Base-by-base conservation (phyloP, 2,113 vertebrate species). In the Hemicordylus capensis region DNA sequence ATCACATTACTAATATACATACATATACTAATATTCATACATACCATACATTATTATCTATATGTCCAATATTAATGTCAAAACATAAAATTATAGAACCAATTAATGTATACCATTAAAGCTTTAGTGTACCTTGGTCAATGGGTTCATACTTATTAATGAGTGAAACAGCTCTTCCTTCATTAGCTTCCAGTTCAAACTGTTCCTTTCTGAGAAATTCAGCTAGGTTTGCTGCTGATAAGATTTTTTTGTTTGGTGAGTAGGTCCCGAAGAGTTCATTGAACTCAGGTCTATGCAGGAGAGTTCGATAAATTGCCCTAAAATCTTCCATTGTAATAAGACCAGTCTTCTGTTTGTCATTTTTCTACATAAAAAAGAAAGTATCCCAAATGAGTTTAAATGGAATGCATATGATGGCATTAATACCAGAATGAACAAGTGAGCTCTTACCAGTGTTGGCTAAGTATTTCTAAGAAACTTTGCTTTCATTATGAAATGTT, bases 81-180 rank as follows among this genome's bases (percentile, higher is more conserved):
- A 84, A 44, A 31, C 83, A 54, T 34, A 76, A 87, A 3, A 84
- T 8, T 24, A 44, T 59, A 82, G 74, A 17, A 6, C 82, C 88
- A 86, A 28, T 79, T 78, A 3, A 64, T 20, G 31, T 3, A 48
- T 8, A 67, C 31, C 34, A 0, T 83, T 73, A 79, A 78, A 79
- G 37, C 34, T 56, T 31, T 9, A 34, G 39, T 78, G 34, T 96
- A 96, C 96, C 95, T 95, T 96, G 95, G 37, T 94, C 87, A 51
- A 97, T 87, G 54, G 95, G 96, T 28, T 97, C 97, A 58, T 95
- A 93, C 88, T 93, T 96, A 28, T 93, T 20, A 89, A 97, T 96
- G 24, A 96, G 93, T 54, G 93, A 92, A 26, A 44, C 86, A 58
- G 85, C 91, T 70, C 17, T 69, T 9, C 0, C 48, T 79, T 85